Percentiles rank a stretch among this genome's conserved stretches.
phyloP scores from a whole-genome alignment of 2,113 vertebrate genomes.

The Phoenicopterus ruber region DNA sequence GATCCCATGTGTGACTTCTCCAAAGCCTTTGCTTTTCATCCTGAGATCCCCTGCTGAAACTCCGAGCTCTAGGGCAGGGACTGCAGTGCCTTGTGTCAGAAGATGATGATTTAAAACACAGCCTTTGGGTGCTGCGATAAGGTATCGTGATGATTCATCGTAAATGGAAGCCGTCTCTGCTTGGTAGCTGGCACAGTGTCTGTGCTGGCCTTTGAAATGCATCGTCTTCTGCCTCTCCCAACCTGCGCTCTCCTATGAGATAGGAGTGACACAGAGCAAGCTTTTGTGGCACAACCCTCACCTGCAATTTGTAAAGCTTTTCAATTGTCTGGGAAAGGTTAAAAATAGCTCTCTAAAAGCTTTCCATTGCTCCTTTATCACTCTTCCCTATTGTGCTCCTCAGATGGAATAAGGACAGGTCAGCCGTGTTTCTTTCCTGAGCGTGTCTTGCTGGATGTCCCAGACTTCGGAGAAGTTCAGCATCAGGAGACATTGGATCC shows the following conservation, averaged over 20 bases:
- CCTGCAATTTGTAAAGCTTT: background rate
- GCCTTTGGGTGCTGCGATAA: background rate
- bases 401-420: background rate
- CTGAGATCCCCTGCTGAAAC: background rate
- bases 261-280: background rate
- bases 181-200: background rate
- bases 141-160: background rate
- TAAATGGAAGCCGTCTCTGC: background rate
- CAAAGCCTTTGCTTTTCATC: background rate
- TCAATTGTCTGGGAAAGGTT: background rate
- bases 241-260: background rate
- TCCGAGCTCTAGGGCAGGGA: background rate
- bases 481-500: background rate
- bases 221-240: background rate
- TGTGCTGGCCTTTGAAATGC: background rate
- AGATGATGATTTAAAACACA: background rate
- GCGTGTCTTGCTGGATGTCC: background rate
- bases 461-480: background rate
- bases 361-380: background rate
- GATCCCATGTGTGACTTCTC: background rate
- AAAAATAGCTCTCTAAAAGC: slow-evolving; percentile 1
- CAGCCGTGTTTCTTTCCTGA: background rate
- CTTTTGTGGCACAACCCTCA: background rate
- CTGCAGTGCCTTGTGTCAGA: background rate
- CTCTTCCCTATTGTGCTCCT: background rate